Evolutionary conservation across 2,113 vertebrate species (phyloP).

Genomic region (Eptesicus fuscus): DNA sequence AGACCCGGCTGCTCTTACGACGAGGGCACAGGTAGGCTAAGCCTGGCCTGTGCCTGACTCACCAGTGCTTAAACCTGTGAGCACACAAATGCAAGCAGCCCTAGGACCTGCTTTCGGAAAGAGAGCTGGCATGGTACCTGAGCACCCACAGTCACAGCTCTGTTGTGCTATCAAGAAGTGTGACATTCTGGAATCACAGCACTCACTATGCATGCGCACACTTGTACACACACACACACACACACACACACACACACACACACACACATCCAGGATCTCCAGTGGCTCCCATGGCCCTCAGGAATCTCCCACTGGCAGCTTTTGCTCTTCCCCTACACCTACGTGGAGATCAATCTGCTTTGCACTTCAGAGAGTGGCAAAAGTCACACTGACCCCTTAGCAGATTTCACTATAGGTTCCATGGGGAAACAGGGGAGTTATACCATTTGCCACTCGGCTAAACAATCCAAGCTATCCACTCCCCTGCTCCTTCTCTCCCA

Average conservation of each 20-base stretch:
- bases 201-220: rapidly evolving
- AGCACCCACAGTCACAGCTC: neutral
- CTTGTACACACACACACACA: neutral
- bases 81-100: rapidly evolving
- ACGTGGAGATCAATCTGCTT: neutral
- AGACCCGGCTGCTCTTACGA: neutral
- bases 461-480: neutral
- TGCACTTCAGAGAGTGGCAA: neutral
- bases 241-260: neutral
- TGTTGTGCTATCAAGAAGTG: neutral
- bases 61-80: rapidly evolving
- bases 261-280: neutral
- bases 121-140: neutral
- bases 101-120: neutral
- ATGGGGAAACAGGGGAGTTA: rapidly evolving
- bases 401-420: neutral
- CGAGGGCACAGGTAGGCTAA: neutral
- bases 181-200: neutral
- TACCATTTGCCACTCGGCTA: neutral
- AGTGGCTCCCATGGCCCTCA: neutral
- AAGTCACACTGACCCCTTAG: neutral
- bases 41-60: neutral
- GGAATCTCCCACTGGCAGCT: neutral
- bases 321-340: neutral
- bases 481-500: neutral